A percentile compares a stretch with the other conserved stretches of the same genome.
phyloP scores from a whole-genome alignment of 1,140 invertebrate genomes.

The Cecropterus lyciades region DNA sequence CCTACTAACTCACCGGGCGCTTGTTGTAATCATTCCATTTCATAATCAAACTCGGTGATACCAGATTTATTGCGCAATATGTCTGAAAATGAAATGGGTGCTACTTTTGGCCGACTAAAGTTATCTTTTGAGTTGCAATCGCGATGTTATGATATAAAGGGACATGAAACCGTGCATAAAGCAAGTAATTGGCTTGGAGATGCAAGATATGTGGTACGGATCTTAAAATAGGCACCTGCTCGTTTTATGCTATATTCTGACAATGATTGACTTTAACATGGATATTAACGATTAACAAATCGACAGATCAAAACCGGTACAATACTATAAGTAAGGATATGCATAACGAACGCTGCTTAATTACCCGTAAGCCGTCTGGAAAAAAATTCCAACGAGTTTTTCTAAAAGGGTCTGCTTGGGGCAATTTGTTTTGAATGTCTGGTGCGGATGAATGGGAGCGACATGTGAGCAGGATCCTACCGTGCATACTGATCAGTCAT shows the following conservation, averaged over 20 bases:
- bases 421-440: slow-evolving; percentile 66
- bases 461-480: slow-evolving; percentile 39
- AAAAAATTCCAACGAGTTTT: slow-evolving; percentile 45
- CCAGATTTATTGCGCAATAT: slow-evolving; percentile 5
- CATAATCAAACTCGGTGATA: slow-evolving; percentile 26
- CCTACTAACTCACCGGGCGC: slow-evolving; percentile 40
- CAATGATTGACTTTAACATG: slow-evolving; percentile 69
- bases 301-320: slow-evolving; percentile 40
- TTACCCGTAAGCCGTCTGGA: slow-evolving; percentile 48
- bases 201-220: neutral
- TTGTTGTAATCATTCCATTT: slow-evolving; percentile 34
- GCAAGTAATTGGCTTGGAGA: neutral
- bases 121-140: neutral
- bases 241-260: slow-evolving; percentile 24
- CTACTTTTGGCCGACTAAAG: neutral
- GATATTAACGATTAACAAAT: slow-evolving; percentile 47
- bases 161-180: neutral
- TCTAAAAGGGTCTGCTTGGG: slow-evolving; percentile 55
- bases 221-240: no score
- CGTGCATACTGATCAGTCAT: slow-evolving; percentile 58
- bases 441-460: slow-evolving; percentile 56
- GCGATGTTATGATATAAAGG: neutral
- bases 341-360: slow-evolving; percentile 46
- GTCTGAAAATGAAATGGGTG: neutral
- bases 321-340: slow-evolving; percentile 16